Evolutionary conservation across 2,797 vertebrate genomes (phyloP).

Genomic region (Tympanoctomys barrerae): DNA sequence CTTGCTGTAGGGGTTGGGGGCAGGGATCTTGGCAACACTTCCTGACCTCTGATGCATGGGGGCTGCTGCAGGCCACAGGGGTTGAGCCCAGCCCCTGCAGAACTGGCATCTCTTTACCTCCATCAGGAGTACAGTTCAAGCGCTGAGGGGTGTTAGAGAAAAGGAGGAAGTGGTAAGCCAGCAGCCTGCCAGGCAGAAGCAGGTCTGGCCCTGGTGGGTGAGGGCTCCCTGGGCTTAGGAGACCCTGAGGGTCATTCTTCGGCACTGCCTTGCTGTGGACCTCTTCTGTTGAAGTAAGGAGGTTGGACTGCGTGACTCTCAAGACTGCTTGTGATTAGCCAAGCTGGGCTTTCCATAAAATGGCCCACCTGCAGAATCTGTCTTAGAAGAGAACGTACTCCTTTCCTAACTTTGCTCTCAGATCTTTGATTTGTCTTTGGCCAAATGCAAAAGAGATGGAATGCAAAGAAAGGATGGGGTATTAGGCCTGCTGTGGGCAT

Average conservation of each 20-base stretch:
- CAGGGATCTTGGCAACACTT: neutral
- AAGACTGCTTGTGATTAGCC: neutral
- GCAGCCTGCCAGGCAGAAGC: neutral
- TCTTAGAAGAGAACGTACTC: neutral
- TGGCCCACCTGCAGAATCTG: too few species aligned
- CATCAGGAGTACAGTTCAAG: neutral
- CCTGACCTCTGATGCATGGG: fast-evolving
- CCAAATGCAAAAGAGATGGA: fast-evolving
- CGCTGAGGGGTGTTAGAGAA: neutral
- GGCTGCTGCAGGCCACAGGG: neutral
- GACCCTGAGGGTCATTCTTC: too few species aligned
- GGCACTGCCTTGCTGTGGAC: neutral
- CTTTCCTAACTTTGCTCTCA: neutral
- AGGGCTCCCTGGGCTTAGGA: neutral
- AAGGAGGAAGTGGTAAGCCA: neutral
- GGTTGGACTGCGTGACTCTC: fast-evolving
- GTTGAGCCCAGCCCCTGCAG: fast-evolving
- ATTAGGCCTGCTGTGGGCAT: neutral
- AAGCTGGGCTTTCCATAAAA: neutral
- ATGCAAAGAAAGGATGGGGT: neutral
- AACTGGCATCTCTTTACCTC: too few species aligned
- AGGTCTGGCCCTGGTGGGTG: neutral
- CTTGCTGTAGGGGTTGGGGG: neutral
- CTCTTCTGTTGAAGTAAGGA: neutral
- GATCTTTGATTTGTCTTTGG: neutral